phyloP scores from a whole-genome alignment of 2,113 vertebrate genomes.

The Psittacara wagleri region DNA sequence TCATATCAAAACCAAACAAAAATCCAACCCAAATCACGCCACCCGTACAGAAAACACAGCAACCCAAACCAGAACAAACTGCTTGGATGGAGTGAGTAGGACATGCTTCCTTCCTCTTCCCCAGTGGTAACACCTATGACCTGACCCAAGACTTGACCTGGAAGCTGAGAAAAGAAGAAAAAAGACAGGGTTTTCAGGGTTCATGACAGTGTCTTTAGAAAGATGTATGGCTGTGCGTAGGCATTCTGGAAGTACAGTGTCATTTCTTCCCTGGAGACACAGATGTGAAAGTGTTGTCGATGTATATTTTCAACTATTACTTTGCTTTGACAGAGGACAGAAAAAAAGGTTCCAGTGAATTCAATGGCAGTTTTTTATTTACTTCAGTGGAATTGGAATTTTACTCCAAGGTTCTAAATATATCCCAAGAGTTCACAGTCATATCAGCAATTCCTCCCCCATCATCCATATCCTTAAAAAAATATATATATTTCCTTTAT shows the following conservation, averaged over 20 bases:
- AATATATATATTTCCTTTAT: neutral
- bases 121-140: conserved; percentile 53
- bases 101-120: conserved; percentile 52
- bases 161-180: conserved; percentile 44
- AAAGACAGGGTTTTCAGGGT: conserved; percentile 25
- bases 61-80: neutral
- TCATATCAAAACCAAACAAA: neutral
- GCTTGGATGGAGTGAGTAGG: neutral
- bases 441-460: conserved; percentile 23
- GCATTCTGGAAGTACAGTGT: conserved; percentile 12
- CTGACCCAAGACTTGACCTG: conserved; percentile 57
- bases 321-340: conserved; percentile 5
- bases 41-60: neutral
- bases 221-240: conserved; percentile 22
- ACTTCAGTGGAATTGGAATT: neutral
- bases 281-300: neutral
- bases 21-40: neutral
- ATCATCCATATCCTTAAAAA: conserved; percentile 37
- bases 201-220: conserved; percentile 27
- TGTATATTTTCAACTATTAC: conserved; percentile 16
- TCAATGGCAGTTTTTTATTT: neutral
- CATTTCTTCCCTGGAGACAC: conserved; percentile 23
- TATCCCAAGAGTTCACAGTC: conserved; percentile 25
- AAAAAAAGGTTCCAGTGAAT: neutral
- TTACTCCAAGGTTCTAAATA: conserved; percentile 23